Evolutionary conservation across 35 echinoderm and acorn worm genomes (phyloP), one percentile per base, ranked within the genome.

Genomic region (Nesometra sesokonis): DNA sequence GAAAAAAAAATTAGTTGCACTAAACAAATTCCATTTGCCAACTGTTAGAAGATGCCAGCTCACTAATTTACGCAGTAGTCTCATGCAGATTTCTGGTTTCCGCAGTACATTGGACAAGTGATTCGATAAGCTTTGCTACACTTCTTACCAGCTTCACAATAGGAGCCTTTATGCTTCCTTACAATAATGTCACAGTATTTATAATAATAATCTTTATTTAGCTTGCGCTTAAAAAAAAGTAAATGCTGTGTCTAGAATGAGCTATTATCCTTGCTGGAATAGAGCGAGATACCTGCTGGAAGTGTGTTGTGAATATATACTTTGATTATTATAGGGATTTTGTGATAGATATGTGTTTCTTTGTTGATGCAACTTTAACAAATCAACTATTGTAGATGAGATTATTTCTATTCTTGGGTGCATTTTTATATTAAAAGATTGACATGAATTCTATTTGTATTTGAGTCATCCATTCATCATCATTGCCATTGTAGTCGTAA

Each of bases 401-500:
- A 67, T 67, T 3, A 67, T 67, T 67, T 67, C 52, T 67, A 67
- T 67, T 67, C 52, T 67, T 67, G 52, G 52, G 52, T 67, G 52
- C 52, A 67, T 67, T 67, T 67, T 67, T 67, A 67, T 67, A 67
- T 67, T 67, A 67, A 67, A 67, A 67, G 52, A 67, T 67, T 67
- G 52, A 67, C 52, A 17, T 67, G 8, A 67, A 67, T 17, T 43
- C n/a, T 7, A 43, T 43, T 7, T 43, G 4, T 43, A 15, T 4
- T 43, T 43, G 38, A 43, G 38, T 43, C 15, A n/a, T n/a, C n/a
- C n/a, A n/a, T n/a, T n/a, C n/a, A n/a, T n/a, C n/a, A n/a, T n/a
- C n/a, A n/a, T n/a, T n/a, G n/a, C n/a, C n/a, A n/a, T n/a, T n/a
- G n/a, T n/a, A n/a, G n/a, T n/a, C n/a, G n/a, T n/a, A n/a, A n/a